These are phyloP conservation scores for Drosophila anomelani DNA, from an alignment of 2,888 invertebrate genomes.

Conservation along the genomic window DNA sequence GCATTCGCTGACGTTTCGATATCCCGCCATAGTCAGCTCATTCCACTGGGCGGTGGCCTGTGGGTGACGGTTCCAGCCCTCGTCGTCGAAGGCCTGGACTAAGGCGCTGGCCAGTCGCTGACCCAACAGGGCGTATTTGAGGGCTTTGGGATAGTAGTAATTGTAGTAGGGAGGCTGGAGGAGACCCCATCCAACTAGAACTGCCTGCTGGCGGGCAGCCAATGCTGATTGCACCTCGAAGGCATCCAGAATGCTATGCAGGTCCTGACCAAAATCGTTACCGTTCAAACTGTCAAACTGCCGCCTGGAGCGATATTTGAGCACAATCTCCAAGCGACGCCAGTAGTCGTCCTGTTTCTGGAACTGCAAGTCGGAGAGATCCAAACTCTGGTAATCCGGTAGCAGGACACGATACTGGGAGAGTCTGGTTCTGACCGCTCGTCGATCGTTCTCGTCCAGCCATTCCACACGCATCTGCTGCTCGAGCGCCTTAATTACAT, in stretches of 20 bases:
- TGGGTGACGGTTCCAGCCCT: conserved; percentile 73
- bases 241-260: conserved; percentile 57
- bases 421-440: conserved; percentile 65
- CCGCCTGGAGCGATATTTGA: conserved; percentile 65
- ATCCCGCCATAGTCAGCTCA: conserved; percentile 59
- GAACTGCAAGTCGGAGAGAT: conserved; percentile 57
- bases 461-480: conserved; percentile 65
- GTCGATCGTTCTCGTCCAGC: conserved; percentile 76
- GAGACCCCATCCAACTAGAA: conserved; percentile 76
- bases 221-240: conserved; percentile 68
- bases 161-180: conserved; percentile 80
- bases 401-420: conserved; percentile 58
- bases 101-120: conserved; percentile 72
- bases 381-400: conserved; percentile 68
- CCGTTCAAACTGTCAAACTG: conserved; percentile 59
- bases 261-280: conserved; percentile 49
- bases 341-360: conserved; percentile 71
- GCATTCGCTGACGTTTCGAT: conserved; percentile 71
- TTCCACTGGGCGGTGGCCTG: conserved; percentile 67
- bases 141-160: conserved; percentile 68
- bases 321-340: conserved; percentile 61
- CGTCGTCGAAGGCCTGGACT: conserved; percentile 73
- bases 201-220: conserved; percentile 56
- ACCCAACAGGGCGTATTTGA: conserved; percentile 76
- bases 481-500: conserved; percentile 67